Evolutionary conservation across 2,888 invertebrate genomes (phyloP), one percentile per base, ranked within the genome.

Genomic region (Ormyrus rosae): DNA sequence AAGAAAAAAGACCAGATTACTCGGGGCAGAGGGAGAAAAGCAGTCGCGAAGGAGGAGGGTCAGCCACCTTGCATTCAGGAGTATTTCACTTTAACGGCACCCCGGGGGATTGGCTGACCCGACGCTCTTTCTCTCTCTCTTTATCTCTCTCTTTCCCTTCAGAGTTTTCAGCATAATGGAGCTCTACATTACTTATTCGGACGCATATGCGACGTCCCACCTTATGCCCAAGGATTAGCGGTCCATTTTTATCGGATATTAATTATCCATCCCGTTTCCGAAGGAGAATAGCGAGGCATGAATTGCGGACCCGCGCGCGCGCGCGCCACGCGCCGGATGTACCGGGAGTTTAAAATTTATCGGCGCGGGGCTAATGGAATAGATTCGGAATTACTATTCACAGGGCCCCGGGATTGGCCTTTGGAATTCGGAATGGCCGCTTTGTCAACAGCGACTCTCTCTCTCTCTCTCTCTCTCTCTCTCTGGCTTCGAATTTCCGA

Each of bases 71-170:
- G 88, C 90, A 90, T 91, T 90, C 89, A 87, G 87, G 86, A 90
- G 90, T 91, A 91, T 91, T 91, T 91, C 90, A 90, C 90, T 90
- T 90, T 90, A 90, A 91, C 90, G 90, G 89, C 89, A 86, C 91
- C 89, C 89, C 85, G 82, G 89, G 88, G 91, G 87, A 90, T 90
- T 90, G 89, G 89, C 89, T 89, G 90, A 89, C 89, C 90, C 88
- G 84, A 70, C 85, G 85, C n/a, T 34, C 50, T 63, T 55, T n/a
- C 58, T 51, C 53, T 56, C 34, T 65, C 34, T 65, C 48, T 73
- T 48, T 71, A 19, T 71, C 19, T 53, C 5, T 85, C 65, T 13
- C 85, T 85, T 88, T 87, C 89, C 90, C 90, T 89, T 89, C 88
- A 88, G 87, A 88, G 85, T 89, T 75, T 90, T 90, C 89, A 85